Percentiles rank a stretch among this genome's conserved stretches.
Evolutionary conservation across 2,797 vertebrate species (phyloP).

Genomic region (Spinus pinus): DNA sequence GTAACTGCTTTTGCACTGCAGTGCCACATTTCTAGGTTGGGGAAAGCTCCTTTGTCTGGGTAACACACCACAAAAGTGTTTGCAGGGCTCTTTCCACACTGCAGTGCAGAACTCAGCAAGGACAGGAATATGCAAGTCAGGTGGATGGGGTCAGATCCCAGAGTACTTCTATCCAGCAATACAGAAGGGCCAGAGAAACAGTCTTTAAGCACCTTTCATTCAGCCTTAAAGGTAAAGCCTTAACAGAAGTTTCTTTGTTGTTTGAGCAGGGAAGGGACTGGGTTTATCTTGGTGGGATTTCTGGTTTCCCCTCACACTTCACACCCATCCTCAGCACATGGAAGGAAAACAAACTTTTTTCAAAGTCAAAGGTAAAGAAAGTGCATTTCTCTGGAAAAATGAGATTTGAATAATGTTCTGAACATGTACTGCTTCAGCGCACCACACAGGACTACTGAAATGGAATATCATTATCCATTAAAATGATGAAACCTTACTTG

Average conservation of each 20-base stretch:
- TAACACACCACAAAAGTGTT: neutral
- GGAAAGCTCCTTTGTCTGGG: neutral
- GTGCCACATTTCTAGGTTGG: neutral
- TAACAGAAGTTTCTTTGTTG: neutral
- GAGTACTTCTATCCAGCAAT: neutral
- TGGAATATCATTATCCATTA: neutral
- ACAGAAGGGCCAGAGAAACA: neutral
- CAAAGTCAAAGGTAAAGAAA: neutral
- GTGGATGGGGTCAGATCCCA: neutral
- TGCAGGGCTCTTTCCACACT: neutral
- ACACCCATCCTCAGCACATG: accelerated
- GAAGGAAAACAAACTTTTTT: neutral
- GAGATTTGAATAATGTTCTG: neutral
- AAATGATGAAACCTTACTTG: neutral
- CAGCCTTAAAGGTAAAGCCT: neutral
- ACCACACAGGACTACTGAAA: neutral
- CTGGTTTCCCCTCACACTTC: neutral
- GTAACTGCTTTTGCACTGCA: neutral
- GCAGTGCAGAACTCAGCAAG: neutral
- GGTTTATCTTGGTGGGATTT: neutral
- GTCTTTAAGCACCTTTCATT: neutral
- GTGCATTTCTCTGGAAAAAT: neutral
- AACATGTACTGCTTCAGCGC: neutral
- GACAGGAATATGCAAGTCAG: neutral
- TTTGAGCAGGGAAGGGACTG: neutral